These are phyloP conservation scores for Atta cephalotes DNA, from an alignment of 1,140 invertebrate genomes.

Conservation along the genomic window DNA sequence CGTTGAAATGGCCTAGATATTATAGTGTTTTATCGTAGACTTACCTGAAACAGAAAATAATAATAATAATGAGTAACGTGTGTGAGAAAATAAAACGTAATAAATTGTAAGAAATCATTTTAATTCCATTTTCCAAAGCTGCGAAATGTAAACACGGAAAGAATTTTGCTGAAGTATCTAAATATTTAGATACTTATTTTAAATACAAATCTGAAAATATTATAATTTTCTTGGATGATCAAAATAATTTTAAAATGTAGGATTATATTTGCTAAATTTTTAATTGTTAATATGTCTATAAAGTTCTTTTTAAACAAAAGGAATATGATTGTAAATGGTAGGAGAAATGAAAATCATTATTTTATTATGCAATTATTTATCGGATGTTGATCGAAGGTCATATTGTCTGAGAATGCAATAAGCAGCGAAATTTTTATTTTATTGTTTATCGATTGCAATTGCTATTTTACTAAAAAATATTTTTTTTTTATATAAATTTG, in stretches of 20 bases:
- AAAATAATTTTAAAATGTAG: too few species aligned
- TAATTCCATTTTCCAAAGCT: not conserved
- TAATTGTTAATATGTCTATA: not conserved
- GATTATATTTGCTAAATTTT: not conserved
- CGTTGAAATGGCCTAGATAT: not conserved
- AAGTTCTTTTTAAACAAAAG: not conserved
- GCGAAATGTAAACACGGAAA: not conserved
- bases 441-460: too few species aligned
- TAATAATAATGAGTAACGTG: not conserved
- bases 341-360: not conserved
- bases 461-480: too few species aligned
- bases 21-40: conserved; percentile 42
- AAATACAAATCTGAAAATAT: too few species aligned
- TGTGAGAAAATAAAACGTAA: not conserved
- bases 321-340: not conserved
- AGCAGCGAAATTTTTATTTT: not conserved
- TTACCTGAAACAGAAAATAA: conserved; percentile 78
- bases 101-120: not conserved
- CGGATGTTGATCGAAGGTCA: conserved; percentile 1
- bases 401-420: not conserved
- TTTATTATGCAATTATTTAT: conserved; percentile 24
- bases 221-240: too few species aligned
- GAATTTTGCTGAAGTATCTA: too few species aligned
- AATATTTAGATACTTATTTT: too few species aligned
- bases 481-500: too few species aligned